Conservation (phyloP, 2,888 invertebrate genomes). For the Oxycera nigricornis region DNA sequence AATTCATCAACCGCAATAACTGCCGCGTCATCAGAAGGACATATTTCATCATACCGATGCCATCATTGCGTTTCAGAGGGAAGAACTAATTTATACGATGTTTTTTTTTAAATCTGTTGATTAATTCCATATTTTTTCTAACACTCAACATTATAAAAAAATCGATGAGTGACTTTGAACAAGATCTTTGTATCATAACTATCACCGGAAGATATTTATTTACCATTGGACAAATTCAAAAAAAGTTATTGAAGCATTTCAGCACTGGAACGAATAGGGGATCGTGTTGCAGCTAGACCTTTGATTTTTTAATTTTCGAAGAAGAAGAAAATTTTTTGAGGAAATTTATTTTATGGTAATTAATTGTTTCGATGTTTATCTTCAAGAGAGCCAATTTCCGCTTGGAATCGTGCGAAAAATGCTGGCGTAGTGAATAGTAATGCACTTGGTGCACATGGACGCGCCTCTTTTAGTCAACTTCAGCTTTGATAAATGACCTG, state of each 20-base stretch:
- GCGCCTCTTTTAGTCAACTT: no score
- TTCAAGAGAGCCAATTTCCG: no score
- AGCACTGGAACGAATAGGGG: background rate
- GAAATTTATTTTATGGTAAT: no score
- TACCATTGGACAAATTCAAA: background rate
- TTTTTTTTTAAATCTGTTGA: background rate
- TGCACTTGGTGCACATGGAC: no score
- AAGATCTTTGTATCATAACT: background rate
- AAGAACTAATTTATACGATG: background rate
- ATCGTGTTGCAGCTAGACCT: background rate
- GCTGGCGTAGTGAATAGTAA: no score
- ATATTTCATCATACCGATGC: background rate
- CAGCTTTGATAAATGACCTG: no score
- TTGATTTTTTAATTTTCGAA: no score
- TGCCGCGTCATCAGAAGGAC: background rate
- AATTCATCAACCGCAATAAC: background rate
- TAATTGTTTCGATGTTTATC: no score
- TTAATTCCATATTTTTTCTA: background rate
- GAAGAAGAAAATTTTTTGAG: no score
- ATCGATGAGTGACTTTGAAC: background rate
- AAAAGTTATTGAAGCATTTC: background rate
- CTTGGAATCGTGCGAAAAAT: no score
- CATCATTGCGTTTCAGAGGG: background rate
- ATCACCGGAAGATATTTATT: slow-evolving; percentile 13
- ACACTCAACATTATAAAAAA: background rate